Evolutionary conservation across 2,888 invertebrate genomes (phyloP), one percentile per base, ranked within the genome.

Genomic region (Camptogramma bilineatum): DNA sequence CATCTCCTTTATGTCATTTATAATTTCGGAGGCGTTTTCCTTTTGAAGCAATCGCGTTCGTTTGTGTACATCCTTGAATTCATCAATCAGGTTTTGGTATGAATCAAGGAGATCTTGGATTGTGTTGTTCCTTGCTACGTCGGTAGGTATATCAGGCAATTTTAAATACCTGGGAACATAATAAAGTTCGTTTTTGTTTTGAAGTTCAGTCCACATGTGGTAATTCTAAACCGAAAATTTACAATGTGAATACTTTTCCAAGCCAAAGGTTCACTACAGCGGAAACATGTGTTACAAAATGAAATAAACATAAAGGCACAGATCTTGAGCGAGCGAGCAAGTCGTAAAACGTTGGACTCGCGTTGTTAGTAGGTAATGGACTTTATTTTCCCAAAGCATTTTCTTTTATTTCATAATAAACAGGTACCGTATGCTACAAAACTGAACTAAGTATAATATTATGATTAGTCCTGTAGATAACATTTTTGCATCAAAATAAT

Each of bases 1-100:
- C 97, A 98, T 97, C 68, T 97, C 96, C 74, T 96, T 95, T 56
- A 98, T 95, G 82, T 98, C 98, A 72, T 96, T 95, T 73, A 97
- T 95, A 64, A 98, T 95, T 89, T 98, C 98, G 2, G 95, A 94
- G n/a, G 96, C 95, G 79, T 96, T 95, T 28, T 94, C 93, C 71
- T 93, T 94, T 73, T 94, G 94, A 57, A 96, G 86, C 53, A 94
- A 82, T 74, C 96, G 95, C 44, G 95, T 94, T 73, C 95, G 94
- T 80, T 95, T 96, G 84, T 97, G 97, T 0, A 95, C 93, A 19
- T 94, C 94, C 84, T 97, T 97, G 87, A 98, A 98, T 77, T 96
- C 96, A 59, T 96, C 96, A 71, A 97, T 96, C 52, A 96, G 87
- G 69, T 94, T 94, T 70, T 96, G 95, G 83, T 97, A 97, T 77